Evolutionary conservation across 2,113 vertebrate genomes (phyloP).

Genomic region (Archocentrus centrarchus): DNA sequence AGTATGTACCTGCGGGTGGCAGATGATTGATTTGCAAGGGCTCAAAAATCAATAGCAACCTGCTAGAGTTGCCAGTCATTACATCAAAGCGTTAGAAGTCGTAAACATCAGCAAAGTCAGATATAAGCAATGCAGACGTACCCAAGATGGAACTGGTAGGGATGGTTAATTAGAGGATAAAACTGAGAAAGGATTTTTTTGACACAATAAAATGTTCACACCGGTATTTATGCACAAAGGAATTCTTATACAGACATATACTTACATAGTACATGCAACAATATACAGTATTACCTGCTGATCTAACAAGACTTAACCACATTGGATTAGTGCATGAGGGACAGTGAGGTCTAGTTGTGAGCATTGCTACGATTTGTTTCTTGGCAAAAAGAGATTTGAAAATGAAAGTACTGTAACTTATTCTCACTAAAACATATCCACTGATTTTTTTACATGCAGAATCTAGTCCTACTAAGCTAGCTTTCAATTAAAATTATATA

Average conservation of each 20-base stretch:
- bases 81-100: constrained; percentile 47
- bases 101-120: constrained; percentile 31
- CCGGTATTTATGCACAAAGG: not conserved
- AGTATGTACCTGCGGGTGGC: constrained; percentile 53
- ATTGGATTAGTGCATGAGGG: constrained; percentile 5
- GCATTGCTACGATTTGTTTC: not conserved
- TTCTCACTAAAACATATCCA: too few relatives aligned
- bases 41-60: constrained; percentile 64
- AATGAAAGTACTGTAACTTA: constrained; percentile 13
- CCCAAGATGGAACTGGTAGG: not conserved
- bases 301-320: not conserved
- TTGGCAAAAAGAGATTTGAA: not conserved
- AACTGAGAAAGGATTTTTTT: not conserved
- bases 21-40: constrained; percentile 69
- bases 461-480: too few relatives aligned
- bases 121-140: constrained; percentile 18
- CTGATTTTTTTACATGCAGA: too few relatives aligned
- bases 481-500: too few relatives aligned
- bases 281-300: not conserved
- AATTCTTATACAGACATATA: not conserved
- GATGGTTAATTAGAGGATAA: not conserved
- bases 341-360: not conserved
- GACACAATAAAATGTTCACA: not conserved
- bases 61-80: constrained; percentile 51
- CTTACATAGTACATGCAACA: not conserved